Percentiles rank a stretch among this genome's conserved stretches.
These are phyloP conservation scores for Pinna nobilis DNA, from an alignment of 1,140 invertebrate species.

Conservation along the genomic window DNA sequence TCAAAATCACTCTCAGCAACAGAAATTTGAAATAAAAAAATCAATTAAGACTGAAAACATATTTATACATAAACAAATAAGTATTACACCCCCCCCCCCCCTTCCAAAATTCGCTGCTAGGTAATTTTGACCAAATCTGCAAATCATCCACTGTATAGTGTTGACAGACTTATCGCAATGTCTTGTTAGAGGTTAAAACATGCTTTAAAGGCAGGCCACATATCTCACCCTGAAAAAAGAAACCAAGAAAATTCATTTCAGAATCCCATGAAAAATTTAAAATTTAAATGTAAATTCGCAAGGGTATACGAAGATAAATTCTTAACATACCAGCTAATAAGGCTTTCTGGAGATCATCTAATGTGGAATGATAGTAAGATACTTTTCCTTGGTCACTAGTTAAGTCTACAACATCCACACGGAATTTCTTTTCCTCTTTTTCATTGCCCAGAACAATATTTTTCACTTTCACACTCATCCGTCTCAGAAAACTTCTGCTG, in stretches of 20 bases:
- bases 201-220: slow-evolving; percentile 31
- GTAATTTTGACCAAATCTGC: background rate
- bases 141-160: too few relatives aligned
- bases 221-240: slow-evolving; percentile 53
- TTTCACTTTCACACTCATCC: slow-evolving; percentile 63
- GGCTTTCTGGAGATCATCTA: slow-evolving; percentile 42
- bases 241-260: slow-evolving; percentile 28
- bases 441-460: slow-evolving; percentile 39
- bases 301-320: background rate
- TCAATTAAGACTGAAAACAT: too few relatives aligned
- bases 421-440: slow-evolving; percentile 46
- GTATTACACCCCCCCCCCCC: too few relatives aligned
- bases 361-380: slow-evolving; percentile 39
- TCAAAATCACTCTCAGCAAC: too few relatives aligned
- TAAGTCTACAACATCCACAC: slow-evolving; percentile 58
- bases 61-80: too few relatives aligned
- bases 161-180: slow-evolving; percentile 24
- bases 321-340: slow-evolving; percentile 24
- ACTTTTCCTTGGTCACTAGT: slow-evolving; percentile 48
- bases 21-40: too few relatives aligned
- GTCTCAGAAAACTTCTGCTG: slow-evolving; percentile 51
- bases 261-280: slow-evolving; percentile 6
- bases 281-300: too few relatives aligned
- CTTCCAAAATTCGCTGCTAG: background rate
- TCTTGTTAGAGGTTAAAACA: slow-evolving; percentile 29